Base-by-base conservation (phyloP, 2,888 invertebrate species). In the Drosophila conformis region DNA sequence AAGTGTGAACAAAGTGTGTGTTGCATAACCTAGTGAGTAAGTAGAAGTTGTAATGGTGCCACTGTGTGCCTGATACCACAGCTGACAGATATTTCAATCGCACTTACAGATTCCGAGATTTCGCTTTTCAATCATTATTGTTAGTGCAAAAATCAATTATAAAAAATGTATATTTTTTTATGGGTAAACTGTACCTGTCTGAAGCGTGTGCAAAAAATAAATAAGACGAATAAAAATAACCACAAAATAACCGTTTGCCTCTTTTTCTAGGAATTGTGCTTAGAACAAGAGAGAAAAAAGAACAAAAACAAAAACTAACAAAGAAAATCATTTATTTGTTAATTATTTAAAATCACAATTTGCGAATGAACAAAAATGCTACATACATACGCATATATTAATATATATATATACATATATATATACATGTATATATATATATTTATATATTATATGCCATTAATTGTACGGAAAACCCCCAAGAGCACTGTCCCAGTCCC, bases 301-400 rank as follows among this genome's bases (percentile, higher is more conserved):
- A 33, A 2, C 18, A 31, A 60, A 29, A 21, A 27, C 48, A 35
- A 53, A 58, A 57, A 35, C 25, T 42, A 56, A 48, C 53, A 68
- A 57, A 53, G 52, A 66, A 65, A 66, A 70, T 62, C 54, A 82
- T 76, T 76, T 58, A 68, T 83, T 80, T 77, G 86, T 65, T 82
- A 82, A 82, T 82, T 83, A 80, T 76, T 82, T 76, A 65, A 70
- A 71, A 70, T 59, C 74, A 86, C 83, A 78, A 71, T 76, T 76
- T 72, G 69, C 72, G 61, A 76, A 73, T 62, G 49, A 65, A 65
- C 60, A 61, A 68, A 67, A 78, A 76, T 76, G 40, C 61, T 67
- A 49, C 51, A 65, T 31, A 35, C 33, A 58, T 31, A 31, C 40
- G 7, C 18, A 54, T 29, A 29, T n/a, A 25, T 21, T 0, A 1